Conservation (phyloP, 2,113 vertebrate genomes). For the Oreocharis arfaki region DNA sequence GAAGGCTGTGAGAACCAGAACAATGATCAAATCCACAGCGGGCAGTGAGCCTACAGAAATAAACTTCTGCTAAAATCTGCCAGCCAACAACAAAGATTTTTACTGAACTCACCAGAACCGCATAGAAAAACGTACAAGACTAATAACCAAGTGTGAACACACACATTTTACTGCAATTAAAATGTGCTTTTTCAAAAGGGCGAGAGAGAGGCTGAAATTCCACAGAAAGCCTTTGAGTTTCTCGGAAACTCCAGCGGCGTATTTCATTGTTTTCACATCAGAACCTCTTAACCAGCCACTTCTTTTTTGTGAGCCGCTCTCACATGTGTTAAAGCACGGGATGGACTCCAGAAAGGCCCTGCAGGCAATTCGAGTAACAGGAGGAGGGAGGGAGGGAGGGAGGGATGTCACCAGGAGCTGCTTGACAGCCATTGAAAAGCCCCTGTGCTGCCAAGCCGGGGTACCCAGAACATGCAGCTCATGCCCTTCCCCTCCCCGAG, state of each 20-base stretch:
- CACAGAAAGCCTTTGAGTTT: conserved; percentile 32
- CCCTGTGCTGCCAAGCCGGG: conserved; percentile 1
- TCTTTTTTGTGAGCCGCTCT: conserved; percentile 9
- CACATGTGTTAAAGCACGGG: background rate
- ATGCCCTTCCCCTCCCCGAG: background rate
- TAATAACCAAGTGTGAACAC: conserved; percentile 22
- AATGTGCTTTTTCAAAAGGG: conserved; percentile 1
- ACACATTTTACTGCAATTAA: conserved; percentile 22
- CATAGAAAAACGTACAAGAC: background rate
- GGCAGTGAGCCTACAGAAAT: conserved; percentile 54
- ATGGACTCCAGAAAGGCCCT: conserved; percentile 20
- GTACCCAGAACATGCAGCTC: background rate
- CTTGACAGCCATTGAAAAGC: background rate
- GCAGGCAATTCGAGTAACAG: conserved; percentile 14
- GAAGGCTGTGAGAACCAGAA: conserved; percentile 53
- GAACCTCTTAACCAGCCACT: background rate
- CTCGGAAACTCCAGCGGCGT: conserved; percentile 13
- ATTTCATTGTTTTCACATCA: conserved; percentile 40
- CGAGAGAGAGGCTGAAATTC: conserved; percentile 11
- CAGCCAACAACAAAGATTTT: conserved; percentile 46
- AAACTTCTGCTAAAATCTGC: conserved; percentile 62
- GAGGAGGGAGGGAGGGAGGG: background rate
- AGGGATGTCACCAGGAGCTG: conserved; percentile 2
- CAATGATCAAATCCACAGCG: conserved; percentile 63
- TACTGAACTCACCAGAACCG: conserved; percentile 38